Base-by-base conservation (phyloP, 2,797 vertebrate genomes). In the Galaxias olidus region DNA sequence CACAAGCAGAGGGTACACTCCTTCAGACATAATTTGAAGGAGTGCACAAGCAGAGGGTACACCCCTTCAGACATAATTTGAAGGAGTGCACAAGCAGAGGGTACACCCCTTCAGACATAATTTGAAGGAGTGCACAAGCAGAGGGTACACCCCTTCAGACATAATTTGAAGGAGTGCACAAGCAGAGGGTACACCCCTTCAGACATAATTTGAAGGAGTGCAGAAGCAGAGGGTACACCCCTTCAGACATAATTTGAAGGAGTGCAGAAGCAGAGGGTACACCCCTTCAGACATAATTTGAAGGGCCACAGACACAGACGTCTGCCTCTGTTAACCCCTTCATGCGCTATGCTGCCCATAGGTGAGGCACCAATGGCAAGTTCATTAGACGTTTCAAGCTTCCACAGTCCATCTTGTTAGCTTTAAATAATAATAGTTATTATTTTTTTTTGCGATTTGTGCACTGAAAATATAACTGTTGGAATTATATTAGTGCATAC, bases 311-410 rank as follows among this genome's bases (percentile, higher is more conserved):
- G 41, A 65, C 59, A 59, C 73, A 69, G 30, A 77, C 52, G 59
- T 65, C 60, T 56, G 57, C 49, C 1, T 45, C 42, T 40, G n/a
- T 61, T 61, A 50, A 61, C 59, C 14, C 71, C 77, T 74, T 79
- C 64, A 76, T 76, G 65, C 73, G 74, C 63, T 71, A 78, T 69
- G 13, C 8, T 3, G 65, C 41, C 41, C 50, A 30, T 3, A 30
- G 30, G 30, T 2, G 30, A 30, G 30, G 30, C 30, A 30, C 30
- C 6, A 30, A 30, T 30, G 3, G 3, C 30, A 30, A 30, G 6
- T 30, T 2, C 2, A 30, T 30, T 2, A 3, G 30, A 30, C 6
- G 30, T 30, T 2, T 59, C 52, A 50, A 41, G 53, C 49, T 61
- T 3, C 4, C 3, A 9, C 15, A 13, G 42, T 57, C n/a, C 46